Base-by-base conservation (phyloP, 2,888 invertebrate genomes). In the Neoitamus cyanurus region DNA sequence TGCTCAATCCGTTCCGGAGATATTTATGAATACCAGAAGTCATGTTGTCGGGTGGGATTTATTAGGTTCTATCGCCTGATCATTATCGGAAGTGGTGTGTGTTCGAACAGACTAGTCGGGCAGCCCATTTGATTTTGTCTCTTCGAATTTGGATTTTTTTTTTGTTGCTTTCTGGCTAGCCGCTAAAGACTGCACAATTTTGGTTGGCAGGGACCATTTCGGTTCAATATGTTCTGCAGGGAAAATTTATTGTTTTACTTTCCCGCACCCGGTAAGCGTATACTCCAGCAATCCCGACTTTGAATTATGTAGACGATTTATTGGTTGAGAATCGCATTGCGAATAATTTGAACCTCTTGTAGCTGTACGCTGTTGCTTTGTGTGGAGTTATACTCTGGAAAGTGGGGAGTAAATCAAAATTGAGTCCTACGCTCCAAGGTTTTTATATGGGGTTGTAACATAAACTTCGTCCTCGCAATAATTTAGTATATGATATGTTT, bases 171-270 rank as follows among this genome's bases (percentile, higher is more conserved):
- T 25, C 13, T 30, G 7, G 30, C 5, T 31, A 70, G 70, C 70
- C 13, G 31, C 31, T 31, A 70, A 70, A 70, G 30, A 70, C 70
- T 70, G 70, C 70, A 70, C 70, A 70, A 70, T 70, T 70, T 70
- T 70, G 70, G 70, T 70, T 30, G 6, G 31, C 6, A n/a, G 3
- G 15, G n/a, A 30, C 70, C 31, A 70, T 70, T 70, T 70, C 15
- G 30, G 30, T 70, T 30, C 70, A 70, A 70, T 70, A 70, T 70
- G 30, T 70, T 70, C 70, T 58, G 2, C n/a, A 70, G 31, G 11
- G 31, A 7, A 70, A 70, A 70, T 70, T 70, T 70, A 70, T 70
- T 70, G 70, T 70, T 30, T 70, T 70, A 70, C 70, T 70, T 15
- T n/a, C 30, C 31, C 70, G 11, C 30, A 70, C n/a, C n/a, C n/a